A percentile compares a stretch with the other conserved stretches of the same genome.
phyloP scores from a whole-genome alignment of 2,113 vertebrate species.

The Aptenodytes patagonicus region DNA sequence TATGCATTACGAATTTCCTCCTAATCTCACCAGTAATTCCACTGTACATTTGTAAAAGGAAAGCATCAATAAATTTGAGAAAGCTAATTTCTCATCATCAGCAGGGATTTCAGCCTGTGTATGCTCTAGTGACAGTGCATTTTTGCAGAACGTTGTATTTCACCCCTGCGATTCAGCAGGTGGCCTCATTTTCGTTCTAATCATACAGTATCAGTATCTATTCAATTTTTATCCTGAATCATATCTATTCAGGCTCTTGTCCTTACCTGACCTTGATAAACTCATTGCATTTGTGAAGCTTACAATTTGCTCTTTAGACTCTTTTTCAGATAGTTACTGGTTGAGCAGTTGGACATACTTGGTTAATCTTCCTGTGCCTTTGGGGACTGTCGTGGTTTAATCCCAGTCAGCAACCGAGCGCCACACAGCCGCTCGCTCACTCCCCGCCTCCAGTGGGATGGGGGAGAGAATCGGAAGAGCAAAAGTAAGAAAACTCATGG shows the following conservation, averaged over 20 bases:
- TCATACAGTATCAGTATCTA: constrained; percentile 45
- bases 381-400: not conserved
- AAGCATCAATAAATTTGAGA: not conserved
- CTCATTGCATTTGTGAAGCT: constrained; percentile 62
- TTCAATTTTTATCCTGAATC: constrained; percentile 51
- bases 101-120: constrained; percentile 1
- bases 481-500: too few relatives aligned
- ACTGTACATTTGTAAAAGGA: constrained; percentile 3
- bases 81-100: constrained; percentile 36
- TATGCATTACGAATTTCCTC: not conserved
- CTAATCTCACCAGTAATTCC: not conserved
- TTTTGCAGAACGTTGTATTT: constrained; percentile 36
- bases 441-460: too few relatives aligned
- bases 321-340: constrained; percentile 65
- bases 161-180: constrained; percentile 37
- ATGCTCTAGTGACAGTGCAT: not conserved
- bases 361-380: constrained; percentile 71
- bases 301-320: constrained; percentile 59
- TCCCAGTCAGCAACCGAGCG: too few relatives aligned
- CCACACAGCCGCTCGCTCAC: too few relatives aligned
- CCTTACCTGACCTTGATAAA: constrained; percentile 73
- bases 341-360: constrained; percentile 57
- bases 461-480: too few relatives aligned
- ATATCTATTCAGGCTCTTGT: constrained; percentile 49
- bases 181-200: constrained; percentile 53